Evolutionary conservation across 2,888 invertebrate species (phyloP).

Genomic region (Rhagium mordax): DNA sequence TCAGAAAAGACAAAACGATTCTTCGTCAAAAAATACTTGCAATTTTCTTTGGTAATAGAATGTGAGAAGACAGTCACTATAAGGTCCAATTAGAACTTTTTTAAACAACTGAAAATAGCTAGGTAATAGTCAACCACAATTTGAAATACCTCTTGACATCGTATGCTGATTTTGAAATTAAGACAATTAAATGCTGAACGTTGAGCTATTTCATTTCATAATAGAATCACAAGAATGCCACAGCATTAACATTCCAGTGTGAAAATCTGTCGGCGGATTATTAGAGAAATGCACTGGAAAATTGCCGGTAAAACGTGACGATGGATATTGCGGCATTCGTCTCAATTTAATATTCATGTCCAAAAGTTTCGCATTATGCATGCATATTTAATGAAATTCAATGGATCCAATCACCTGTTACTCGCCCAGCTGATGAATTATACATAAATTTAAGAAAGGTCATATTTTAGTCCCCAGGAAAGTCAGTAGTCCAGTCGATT

Average conservation of each 20-base stretch:
- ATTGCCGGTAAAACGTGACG: constrained; percentile 17
- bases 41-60: too few relatives aligned
- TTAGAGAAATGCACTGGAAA: constrained; percentile 20
- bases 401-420: background rate
- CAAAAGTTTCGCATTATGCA: background rate
- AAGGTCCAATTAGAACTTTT: too few relatives aligned
- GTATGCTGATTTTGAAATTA: background rate
- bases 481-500: too few relatives aligned
- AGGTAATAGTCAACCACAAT: too few relatives aligned
- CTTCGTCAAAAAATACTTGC: too few relatives aligned
- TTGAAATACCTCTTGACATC: background rate
- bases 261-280: constrained; percentile 17
- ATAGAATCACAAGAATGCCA: constrained; percentile 19
- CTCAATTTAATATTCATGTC: constrained; percentile 11
- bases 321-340: background rate
- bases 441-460: too few relatives aligned
- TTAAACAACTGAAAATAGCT: too few relatives aligned
- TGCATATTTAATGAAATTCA: background rate
- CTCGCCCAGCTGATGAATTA: too few relatives aligned
- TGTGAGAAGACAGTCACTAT: too few relatives aligned
- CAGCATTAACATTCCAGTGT: constrained; percentile 20
- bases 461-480: too few relatives aligned
- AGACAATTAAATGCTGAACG: constrained; percentile 10
- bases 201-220: constrained; percentile 9
- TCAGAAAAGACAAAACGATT: too few relatives aligned